A percentile compares a stretch with the other conserved stretches of the same genome.
Conservation (phyloP, 2,113 vertebrate genomes). For the Ophthalmotilapia sp. region DNA sequence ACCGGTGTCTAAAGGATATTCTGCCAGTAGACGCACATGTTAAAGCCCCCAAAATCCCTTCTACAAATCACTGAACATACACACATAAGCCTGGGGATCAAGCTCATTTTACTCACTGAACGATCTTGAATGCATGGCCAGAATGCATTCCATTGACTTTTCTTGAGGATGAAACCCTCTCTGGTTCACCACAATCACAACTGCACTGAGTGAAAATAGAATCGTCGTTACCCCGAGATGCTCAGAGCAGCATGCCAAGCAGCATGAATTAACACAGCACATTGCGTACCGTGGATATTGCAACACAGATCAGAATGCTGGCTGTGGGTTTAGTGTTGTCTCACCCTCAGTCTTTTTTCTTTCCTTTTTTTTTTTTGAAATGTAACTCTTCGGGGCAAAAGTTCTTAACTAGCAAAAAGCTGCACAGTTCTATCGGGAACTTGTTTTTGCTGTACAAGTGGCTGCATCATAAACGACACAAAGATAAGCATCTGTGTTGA, state of each 20-base stretch:
- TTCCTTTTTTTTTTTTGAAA: neutral
- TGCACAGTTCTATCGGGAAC: neutral
- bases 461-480: neutral
- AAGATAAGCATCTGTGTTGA: slow-evolving; percentile 9
- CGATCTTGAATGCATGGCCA: slow-evolving; percentile 40
- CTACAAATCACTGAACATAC: slow-evolving; percentile 72
- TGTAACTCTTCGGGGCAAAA: neutral
- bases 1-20: slow-evolving; percentile 49
- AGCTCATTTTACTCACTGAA: slow-evolving; percentile 62
- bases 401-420: neutral
- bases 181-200: slow-evolving; percentile 21
- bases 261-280: slow-evolving; percentile 47
- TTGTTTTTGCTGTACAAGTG: neutral
- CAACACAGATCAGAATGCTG: slow-evolving; percentile 46
- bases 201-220: slow-evolving; percentile 42
- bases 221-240: slow-evolving; percentile 27
- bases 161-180: slow-evolving; percentile 29
- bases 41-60: slow-evolving; percentile 67
- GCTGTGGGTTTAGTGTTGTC: slow-evolving; percentile 27
- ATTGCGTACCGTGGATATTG: slow-evolving; percentile 27
- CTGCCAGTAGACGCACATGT: slow-evolving; percentile 51
- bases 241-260: slow-evolving; percentile 36
- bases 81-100: slow-evolving; percentile 65
- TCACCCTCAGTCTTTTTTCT: neutral
- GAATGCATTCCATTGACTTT: slow-evolving; percentile 62